Evolutionary conservation across 2,888 invertebrate genomes (phyloP).

Genomic region (Biston betularia): DNA sequence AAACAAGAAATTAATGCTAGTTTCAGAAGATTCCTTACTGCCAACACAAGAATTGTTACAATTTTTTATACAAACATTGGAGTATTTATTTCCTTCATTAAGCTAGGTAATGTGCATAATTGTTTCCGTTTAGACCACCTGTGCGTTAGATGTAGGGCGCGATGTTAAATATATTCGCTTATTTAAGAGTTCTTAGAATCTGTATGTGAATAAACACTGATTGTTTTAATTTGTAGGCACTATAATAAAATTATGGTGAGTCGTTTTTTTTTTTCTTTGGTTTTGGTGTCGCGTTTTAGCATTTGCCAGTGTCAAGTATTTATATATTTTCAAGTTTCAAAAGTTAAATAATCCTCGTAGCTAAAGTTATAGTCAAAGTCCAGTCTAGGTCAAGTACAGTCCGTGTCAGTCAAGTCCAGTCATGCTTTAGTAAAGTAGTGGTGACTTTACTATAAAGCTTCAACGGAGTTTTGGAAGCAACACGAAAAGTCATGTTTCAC

Average conservation of each 20-base stretch:
- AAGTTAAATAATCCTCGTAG: too few relatives aligned
- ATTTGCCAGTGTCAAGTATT: too few relatives aligned
- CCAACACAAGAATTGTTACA: constrained; percentile 10
- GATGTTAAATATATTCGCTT: constrained; percentile 19
- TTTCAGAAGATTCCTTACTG: constrained; percentile 6
- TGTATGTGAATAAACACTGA: not conserved
- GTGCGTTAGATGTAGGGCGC: constrained; percentile 33
- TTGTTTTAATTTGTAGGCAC: constrained; percentile 5
- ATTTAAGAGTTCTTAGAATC: constrained; percentile 45
- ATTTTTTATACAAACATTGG: constrained; percentile 23
- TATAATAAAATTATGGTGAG: not conserved
- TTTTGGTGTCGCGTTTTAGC: too few relatives aligned
- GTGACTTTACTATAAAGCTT: too few relatives aligned
- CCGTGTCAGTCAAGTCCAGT: too few relatives aligned
- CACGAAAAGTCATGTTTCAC: too few relatives aligned
- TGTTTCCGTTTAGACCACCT: constrained; percentile 42
- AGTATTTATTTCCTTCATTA: constrained; percentile 40
- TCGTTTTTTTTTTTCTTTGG: too few relatives aligned
- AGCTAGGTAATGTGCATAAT: constrained; percentile 36
- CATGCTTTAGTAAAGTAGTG: too few relatives aligned
- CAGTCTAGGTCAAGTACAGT: too few relatives aligned
- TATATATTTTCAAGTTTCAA: too few relatives aligned
- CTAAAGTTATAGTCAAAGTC: too few relatives aligned
- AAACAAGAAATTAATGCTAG: not conserved
- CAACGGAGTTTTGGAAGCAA: too few relatives aligned